These are phyloP conservation scores for Drosophila mayri DNA, from an alignment of 1,140 invertebrate genomes.

Conservation along the genomic window DNA sequence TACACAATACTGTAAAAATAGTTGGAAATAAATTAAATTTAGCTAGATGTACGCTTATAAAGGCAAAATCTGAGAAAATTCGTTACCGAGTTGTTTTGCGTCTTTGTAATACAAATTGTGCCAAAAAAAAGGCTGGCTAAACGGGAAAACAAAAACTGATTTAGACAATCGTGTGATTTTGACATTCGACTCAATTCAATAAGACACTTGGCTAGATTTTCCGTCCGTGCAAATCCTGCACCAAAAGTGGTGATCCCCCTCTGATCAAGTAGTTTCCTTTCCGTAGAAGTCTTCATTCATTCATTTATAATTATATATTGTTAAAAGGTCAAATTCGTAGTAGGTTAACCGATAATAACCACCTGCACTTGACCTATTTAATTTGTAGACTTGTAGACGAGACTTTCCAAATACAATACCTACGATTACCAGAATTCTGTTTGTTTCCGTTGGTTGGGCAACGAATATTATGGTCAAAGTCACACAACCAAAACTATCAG, in stretches of 20 bases:
- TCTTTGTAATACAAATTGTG: constrained; percentile 11
- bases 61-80: constrained; percentile 53
- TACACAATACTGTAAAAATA: constrained; percentile 76
- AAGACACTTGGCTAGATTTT: constrained; percentile 12
- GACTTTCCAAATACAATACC: constrained; percentile 19
- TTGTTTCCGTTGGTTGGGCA: constrained; percentile 5
- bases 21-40: constrained; percentile 79
- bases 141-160: constrained; percentile 4
- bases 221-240: constrained; percentile 8
- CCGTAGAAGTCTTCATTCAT: constrained; percentile 1
- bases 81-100: constrained; percentile 20
- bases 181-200: constrained; percentile 1
- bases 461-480: not conserved
- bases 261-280: constrained; percentile 3
- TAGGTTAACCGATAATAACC: constrained; percentile 1
- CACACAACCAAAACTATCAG: not conserved
- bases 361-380: not conserved
- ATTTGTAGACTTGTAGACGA: constrained; percentile 9
- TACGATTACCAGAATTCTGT: constrained; percentile 5
- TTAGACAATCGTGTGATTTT: constrained; percentile 8
- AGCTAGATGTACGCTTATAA: constrained; percentile 77
- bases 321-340: not conserved
- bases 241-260: not conserved
- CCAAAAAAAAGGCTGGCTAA: constrained; percentile 13
- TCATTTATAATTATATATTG: not conserved